Evolutionary conservation across 2,888 invertebrate species (phyloP).

Genomic region (Hymenopus coronatus): DNA sequence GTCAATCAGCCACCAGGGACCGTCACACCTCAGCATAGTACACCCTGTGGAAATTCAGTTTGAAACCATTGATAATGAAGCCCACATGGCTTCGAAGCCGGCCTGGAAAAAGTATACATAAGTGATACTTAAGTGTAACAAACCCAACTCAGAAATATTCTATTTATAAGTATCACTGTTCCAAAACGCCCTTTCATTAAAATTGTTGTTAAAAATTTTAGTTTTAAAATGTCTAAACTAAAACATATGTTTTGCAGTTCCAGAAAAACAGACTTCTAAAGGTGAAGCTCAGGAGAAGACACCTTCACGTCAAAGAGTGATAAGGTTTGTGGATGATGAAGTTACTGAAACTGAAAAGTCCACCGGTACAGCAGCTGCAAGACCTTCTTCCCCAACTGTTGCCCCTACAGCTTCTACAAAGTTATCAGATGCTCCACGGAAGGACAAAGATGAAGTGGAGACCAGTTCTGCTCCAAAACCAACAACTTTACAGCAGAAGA

Average conservation of each 20-base stretch:
- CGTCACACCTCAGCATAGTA: too few species aligned
- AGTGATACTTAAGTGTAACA: too few species aligned
- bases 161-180: too few species aligned
- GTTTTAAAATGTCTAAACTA: neutral
- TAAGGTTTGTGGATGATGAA: slow-evolving; percentile 41
- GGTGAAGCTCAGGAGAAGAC: neutral
- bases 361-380: slow-evolving; percentile 32
- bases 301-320: slow-evolving; percentile 33
- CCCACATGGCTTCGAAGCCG: too few species aligned
- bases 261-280: neutral
- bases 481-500: slow-evolving; percentile 77
- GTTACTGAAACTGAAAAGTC: slow-evolving; percentile 31
- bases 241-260: neutral
- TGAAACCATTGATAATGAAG: too few species aligned
- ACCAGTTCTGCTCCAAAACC: slow-evolving; percentile 53
- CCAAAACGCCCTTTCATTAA: too few species aligned
- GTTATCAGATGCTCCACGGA: slow-evolving; percentile 34
- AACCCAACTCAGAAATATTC: too few species aligned
- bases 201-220: too few species aligned
- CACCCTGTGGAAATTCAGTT: too few species aligned
- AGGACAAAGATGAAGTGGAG: slow-evolving; percentile 35
- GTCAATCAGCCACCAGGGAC: too few species aligned
- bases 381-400: slow-evolving; percentile 39
- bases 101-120: too few species aligned
- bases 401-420: neutral